Evolutionary conservation across 2,797 vertebrate genomes (phyloP).

Genomic region (Poecilia wingei): DNA sequence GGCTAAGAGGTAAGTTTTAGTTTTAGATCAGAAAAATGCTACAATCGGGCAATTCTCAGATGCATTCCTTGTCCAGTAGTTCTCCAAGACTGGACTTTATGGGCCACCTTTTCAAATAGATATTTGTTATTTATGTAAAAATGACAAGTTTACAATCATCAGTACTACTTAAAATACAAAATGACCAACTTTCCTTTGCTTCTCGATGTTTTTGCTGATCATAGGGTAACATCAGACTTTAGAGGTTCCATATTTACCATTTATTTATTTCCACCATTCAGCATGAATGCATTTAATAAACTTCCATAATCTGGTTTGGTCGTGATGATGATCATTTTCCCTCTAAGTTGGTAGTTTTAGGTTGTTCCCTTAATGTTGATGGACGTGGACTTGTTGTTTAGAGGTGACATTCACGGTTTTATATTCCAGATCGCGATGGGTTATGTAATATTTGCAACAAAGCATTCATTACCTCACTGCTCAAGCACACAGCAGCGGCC

Average conservation of each 20-base stretch:
- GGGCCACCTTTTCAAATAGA: neutral
- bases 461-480: slow-evolving; percentile 42
- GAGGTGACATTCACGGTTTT: neutral
- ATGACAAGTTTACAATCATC: neutral
- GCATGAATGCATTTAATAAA: neutral
- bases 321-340: neutral
- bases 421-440: slow-evolving; percentile 1
- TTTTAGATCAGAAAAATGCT: neutral
- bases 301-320: neutral
- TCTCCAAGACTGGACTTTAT: neutral
- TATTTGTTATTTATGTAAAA: neutral
- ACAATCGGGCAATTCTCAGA: neutral
- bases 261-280: neutral
- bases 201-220: neutral
- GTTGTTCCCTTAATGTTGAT: neutral
- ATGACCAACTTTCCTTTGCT: neutral
- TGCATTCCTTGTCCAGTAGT: neutral
- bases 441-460: slow-evolving; percentile 44
- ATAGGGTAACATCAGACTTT: neutral
- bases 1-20: neutral
- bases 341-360: neutral
- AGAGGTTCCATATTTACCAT: neutral
- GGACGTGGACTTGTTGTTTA: neutral
- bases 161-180: neutral
- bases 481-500: slow-evolving; percentile 21